Percentiles rank a stretch among this genome's conserved stretches.
Conservation (phyloP, 2,113 vertebrate genomes). For the Kobus ellipsiprymnus region DNA sequence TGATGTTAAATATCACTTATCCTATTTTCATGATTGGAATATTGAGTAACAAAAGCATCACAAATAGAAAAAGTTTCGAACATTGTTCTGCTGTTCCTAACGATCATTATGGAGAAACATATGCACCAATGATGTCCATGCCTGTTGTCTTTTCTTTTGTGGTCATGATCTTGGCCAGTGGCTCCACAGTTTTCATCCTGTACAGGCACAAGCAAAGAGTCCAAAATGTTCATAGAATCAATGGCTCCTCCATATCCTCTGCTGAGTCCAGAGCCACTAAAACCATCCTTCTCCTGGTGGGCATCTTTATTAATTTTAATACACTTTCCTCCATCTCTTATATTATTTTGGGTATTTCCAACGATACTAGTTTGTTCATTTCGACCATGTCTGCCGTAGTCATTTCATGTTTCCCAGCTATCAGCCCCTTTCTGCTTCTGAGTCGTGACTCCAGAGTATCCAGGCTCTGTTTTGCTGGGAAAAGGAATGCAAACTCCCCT, state of each 20-base stretch:
- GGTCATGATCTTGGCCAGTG: neutral
- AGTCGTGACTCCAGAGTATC: neutral
- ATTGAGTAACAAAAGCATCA: neutral
- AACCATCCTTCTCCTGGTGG: neutral
- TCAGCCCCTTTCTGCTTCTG: neutral
- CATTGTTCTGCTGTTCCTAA: neutral
- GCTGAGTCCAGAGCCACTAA: neutral
- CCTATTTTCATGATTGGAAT: neutral
- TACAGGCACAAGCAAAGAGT: neutral
- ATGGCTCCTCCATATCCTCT: neutral
- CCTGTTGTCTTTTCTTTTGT: neutral
- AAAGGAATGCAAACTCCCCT: neutral
- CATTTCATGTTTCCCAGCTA: neutral
- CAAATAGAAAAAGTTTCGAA: neutral
- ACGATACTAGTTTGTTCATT: neutral
- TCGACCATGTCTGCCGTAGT: neutral
- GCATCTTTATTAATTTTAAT: neutral
- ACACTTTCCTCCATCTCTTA: neutral
- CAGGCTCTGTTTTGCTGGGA: neutral
- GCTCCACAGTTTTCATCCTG: neutral
- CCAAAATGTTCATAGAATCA: neutral
- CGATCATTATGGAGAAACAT: fast-evolving
- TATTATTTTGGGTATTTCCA: neutral
- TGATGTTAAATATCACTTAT: neutral
- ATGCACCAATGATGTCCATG: neutral